Evolutionary conservation across 2,113 vertebrate genomes (phyloP), one percentile per base, ranked within the genome.

Genomic region (Phrynosoma platyrhinos): DNA sequence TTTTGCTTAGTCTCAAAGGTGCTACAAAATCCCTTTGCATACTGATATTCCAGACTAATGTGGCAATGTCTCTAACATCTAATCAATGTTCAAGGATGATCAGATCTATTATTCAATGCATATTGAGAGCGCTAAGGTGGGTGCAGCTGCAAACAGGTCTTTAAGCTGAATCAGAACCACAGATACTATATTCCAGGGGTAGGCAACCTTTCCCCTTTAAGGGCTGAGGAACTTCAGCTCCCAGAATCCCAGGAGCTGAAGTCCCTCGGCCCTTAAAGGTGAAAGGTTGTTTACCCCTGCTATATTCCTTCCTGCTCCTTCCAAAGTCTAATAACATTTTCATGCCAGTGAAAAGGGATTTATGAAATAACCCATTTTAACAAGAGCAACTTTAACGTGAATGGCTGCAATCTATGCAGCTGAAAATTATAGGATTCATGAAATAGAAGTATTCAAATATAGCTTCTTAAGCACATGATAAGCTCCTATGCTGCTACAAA

Each of bases 381-480:
- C 84, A 89, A 42, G 10, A 25, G 55, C 23, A 42, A 13, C 66
- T 84, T 16, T 79, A 74, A 71, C 13, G 47, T 7, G 21, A 18
- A 21, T 40, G 25, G 23, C 36, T 69, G 25, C 62, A 83, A 40
- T 83, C n/a, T 84, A 25, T 25, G 52, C 82, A 20, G 27, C 4
- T 72, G 64, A 74, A 12, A 72, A 79, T 84, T 74, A 47, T 10
- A 72, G 76, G 82, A 72, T 53, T 55, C 36, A 83, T 79, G 32
- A 40, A 83, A 40, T 68, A 27, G 20, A 83, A 86, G 64, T 27
- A 64, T 76, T 85, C 72, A 55, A 64, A 87, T 32, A 82, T 47
- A 64, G 69, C 18, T 82, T 74, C 75, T 42, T 72, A 62, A 58
- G 82, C 13, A n/a, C 42, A n/a, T 30, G 52, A 66, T 47, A 66